phyloP scores from a whole-genome alignment of 2,888 invertebrate genomes.

The Polydrusus tereticollis region DNA sequence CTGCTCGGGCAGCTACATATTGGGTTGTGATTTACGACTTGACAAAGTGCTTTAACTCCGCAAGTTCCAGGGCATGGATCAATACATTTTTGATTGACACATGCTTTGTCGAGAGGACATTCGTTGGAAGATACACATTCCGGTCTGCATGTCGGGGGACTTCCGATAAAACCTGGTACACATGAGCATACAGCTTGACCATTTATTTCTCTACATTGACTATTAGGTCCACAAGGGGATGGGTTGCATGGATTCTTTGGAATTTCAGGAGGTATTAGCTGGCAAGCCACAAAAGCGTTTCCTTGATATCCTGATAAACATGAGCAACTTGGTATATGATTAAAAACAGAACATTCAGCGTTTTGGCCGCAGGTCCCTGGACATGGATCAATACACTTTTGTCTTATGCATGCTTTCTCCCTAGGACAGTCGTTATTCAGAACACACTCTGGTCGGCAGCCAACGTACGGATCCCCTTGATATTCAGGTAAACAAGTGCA shows the following conservation, averaged over 20 bases:
- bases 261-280: conserved; percentile 65
- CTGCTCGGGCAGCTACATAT: conserved; percentile 71
- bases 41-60: conserved; percentile 70
- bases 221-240: conserved; percentile 75
- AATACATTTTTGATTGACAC: conserved; percentile 69
- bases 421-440: conserved; percentile 79
- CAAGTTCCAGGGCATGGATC: conserved; percentile 73
- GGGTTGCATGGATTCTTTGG: conserved; percentile 75
- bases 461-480: conserved; percentile 77
- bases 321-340: conserved; percentile 82
- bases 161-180: conserved; percentile 67
- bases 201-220: conserved; percentile 69
- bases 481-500: conserved; percentile 80
- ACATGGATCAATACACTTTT: conserved; percentile 80
- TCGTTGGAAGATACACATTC: conserved; percentile 69
- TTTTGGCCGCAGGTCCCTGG: conserved; percentile 81
- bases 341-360: conserved; percentile 80
- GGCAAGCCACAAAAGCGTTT: conserved; percentile 79
- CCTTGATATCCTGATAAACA: conserved; percentile 79
- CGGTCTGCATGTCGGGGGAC: conserved; percentile 70
- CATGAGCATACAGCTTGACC: conserved; percentile 74
- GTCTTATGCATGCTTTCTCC: conserved; percentile 78
- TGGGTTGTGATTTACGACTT: conserved; percentile 72
- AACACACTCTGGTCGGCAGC: conserved; percentile 81
- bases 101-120: conserved; percentile 68